Evolutionary conservation across 2,797 vertebrate genomes (phyloP), one percentile per base, ranked within the genome.

Genomic region (Catharus ustulatus): DNA sequence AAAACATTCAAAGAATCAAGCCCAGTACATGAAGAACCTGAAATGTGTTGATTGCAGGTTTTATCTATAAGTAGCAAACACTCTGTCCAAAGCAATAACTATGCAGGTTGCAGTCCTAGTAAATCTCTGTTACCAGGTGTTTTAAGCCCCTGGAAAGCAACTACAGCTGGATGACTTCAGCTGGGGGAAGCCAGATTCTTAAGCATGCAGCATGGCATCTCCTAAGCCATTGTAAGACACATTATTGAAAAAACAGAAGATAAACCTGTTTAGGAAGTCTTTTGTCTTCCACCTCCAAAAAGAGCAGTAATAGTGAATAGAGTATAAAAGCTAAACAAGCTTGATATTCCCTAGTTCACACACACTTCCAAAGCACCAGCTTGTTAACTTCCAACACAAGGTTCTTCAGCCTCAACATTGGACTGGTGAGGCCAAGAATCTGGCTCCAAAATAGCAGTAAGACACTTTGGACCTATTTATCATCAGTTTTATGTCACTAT

Each of bases 401-500:
- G 32, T 22, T 57, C 68, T 87, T 93, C 75, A 87, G 77, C 59
- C 38, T 67, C 64, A 30, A 12, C 48, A 24, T 0, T 6, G 0
- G 36, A 67, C 13, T 29, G 24, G 27, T 27, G 45, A 74, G 34
- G 32, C 69, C 61, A 42, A 89, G 59, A 78, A 69, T 43, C 40
- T 75, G 66, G 27, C 59, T 75, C 42, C 55, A 63, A 69, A 84
- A 79, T 2, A 69, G 29, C 85, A 66, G 10, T 81, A 96, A 86
- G 92, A 97, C 91, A 94, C 93, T 86, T 88, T 76, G 74, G 55
- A 76, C 55, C 30, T 69, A 46, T 67, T 88, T 73, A 40, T 79
- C 23, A 18, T 55, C 71, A 68, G 22, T 54, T 90, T 91, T 68
- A 71, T 32, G 30, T 38, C 77, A 80, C 13, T 11, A 13, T 5